Evolutionary conservation across 2,797 vertebrate genomes (phyloP).

Genomic region (Anguilla megastoma): DNA sequence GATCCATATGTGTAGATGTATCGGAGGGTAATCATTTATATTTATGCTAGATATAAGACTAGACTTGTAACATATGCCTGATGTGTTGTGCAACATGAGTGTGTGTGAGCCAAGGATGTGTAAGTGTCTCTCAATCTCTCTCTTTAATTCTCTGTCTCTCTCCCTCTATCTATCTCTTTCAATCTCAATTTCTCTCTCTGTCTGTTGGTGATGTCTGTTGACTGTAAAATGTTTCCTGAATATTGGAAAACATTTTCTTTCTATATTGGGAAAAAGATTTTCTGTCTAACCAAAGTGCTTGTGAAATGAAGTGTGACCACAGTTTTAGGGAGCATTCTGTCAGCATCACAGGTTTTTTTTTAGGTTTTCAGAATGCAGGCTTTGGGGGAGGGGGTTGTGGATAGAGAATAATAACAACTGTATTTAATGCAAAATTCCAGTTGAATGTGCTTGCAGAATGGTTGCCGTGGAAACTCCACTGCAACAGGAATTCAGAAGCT

Average conservation of each 20-base stretch:
- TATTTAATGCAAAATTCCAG: slow-evolving; percentile 56
- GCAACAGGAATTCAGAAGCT: slow-evolving; percentile 57
- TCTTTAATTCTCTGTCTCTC: too few species aligned
- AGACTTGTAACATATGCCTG: background rate
- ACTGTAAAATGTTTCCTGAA: background rate
- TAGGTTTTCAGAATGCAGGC: background rate
- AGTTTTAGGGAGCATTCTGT: slow-evolving; percentile 4
- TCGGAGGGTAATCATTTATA: slow-evolving; percentile 24
- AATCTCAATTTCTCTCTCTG: background rate
- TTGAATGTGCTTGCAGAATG: slow-evolving; percentile 61
- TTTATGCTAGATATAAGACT: background rate
- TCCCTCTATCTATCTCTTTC: slow-evolving; percentile 34
- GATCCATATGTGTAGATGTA: slow-evolving; percentile 22
- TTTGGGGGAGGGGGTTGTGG: background rate
- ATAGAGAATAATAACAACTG: slow-evolving; percentile 18
- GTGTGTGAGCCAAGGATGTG: slow-evolving; percentile 36
- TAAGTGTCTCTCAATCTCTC: background rate
- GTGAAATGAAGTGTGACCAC: background rate
- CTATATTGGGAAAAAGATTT: background rate
- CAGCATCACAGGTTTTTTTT: slow-evolving; percentile 17
- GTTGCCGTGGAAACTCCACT: slow-evolving; percentile 75
- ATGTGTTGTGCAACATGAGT: slow-evolving; percentile 28
- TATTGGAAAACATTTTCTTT: background rate
- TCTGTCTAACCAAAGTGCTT: background rate
- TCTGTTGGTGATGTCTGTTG: background rate